A percentile compares a stretch with the other conserved stretches of the same genome.
phyloP scores from a whole-genome alignment of 2,797 vertebrate species.

The Emys orbicularis region DNA sequence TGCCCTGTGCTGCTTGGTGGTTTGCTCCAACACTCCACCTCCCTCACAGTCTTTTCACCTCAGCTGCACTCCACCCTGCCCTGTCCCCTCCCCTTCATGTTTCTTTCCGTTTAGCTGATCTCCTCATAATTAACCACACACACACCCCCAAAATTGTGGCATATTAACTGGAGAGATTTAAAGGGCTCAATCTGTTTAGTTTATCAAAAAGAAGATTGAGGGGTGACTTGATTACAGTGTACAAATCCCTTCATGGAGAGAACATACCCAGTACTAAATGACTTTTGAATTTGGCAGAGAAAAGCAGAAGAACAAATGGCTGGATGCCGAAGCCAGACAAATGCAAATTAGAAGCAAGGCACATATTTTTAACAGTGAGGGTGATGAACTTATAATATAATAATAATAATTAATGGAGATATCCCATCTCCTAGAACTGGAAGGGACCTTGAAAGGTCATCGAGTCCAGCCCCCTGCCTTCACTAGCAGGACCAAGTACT shows the following conservation, averaged over 20 bases:
- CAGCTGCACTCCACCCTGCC: background rate
- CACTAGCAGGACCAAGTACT: too few species aligned
- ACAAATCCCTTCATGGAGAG: too few species aligned
- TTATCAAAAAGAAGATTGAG: constrained; percentile 29
- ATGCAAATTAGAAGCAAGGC: constrained; percentile 29
- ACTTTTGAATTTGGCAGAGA: constrained; percentile 15
- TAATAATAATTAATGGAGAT: too few species aligned
- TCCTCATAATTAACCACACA: background rate
- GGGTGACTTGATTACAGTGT: background rate
- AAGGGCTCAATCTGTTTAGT: constrained; percentile 52
- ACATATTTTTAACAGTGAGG: background rate
- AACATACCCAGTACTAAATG: background rate
- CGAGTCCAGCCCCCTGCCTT: too few species aligned
- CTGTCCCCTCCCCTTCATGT: background rate
- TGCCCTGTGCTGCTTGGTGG: background rate
- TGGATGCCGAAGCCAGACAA: constrained; percentile 38
- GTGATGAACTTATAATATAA: constrained; percentile 34
- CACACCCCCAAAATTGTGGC: background rate
- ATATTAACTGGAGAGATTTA: background rate
- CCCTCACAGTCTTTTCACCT: background rate
- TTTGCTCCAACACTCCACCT: background rate
- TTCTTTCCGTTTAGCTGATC: background rate
- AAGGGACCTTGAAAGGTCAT: too few species aligned
- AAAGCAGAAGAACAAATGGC: constrained; percentile 37
- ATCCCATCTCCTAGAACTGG: too few species aligned